Conservation (phyloP, 1,140 invertebrate species). For the Sarcophaga bullata region DNA sequence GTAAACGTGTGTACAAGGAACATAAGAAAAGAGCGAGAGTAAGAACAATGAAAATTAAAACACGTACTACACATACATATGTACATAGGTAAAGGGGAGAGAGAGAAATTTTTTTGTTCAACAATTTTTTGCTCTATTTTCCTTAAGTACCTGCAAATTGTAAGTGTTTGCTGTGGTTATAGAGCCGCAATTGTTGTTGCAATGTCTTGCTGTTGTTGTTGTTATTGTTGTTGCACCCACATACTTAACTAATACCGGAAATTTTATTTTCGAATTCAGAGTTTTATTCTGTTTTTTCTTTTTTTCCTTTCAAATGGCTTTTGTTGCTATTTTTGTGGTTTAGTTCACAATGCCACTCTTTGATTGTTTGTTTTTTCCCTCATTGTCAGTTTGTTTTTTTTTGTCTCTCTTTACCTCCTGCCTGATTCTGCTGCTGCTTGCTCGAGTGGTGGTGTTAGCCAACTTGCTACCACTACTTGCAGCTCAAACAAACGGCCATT, state of each 20-base stretch:
- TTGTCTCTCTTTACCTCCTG: too few relatives aligned
- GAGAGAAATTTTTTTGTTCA: too few relatives aligned
- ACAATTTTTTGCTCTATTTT: too few relatives aligned
- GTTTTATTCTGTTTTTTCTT: not conserved
- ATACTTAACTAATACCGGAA: constrained; percentile 22
- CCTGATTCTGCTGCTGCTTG: too few relatives aligned
- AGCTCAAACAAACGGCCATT: not conserved
- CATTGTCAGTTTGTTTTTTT: too few relatives aligned
- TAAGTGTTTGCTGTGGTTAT: too few relatives aligned
- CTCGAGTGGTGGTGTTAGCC: too few relatives aligned
- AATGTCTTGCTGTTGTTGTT: too few relatives aligned
- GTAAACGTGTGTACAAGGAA: not conserved
- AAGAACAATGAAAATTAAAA: not conserved
- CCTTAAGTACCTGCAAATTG: too few relatives aligned
- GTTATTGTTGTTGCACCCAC: not conserved
- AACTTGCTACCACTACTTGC: not conserved
- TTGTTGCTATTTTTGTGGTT: not conserved
- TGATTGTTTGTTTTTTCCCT: not conserved
- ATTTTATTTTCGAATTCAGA: constrained; percentile 15
- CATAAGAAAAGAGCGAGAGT: not conserved
- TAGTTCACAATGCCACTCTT: not conserved
- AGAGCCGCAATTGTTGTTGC: too few relatives aligned
- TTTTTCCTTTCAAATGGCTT: not conserved
- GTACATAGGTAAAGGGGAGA: too few relatives aligned
- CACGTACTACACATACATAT: not conserved